These are phyloP conservation scores for Peromyscus eremicus DNA, from an alignment of 2,797 vertebrate species.

Conservation along the genomic window DNA sequence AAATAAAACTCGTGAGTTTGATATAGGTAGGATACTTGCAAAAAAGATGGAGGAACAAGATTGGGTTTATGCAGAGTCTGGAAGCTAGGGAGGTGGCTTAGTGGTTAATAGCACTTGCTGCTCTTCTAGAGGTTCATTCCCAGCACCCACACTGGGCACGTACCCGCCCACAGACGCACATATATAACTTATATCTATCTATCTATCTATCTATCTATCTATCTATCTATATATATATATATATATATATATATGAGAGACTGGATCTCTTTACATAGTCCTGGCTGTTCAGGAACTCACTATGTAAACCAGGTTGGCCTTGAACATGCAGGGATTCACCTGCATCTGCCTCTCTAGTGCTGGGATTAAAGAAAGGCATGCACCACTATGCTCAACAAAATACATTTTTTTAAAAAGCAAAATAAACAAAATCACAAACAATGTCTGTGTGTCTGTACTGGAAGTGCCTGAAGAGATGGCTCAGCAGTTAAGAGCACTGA, in stretches of 20 bases:
- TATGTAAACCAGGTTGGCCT: background rate
- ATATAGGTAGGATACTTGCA: background rate
- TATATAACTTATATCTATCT: background rate
- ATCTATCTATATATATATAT: background rate
- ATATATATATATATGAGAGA: too few species aligned
- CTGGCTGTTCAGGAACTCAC: background rate
- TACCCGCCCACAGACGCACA: background rate
- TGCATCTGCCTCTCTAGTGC: background rate
- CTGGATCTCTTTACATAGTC: background rate
- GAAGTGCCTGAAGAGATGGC: background rate
- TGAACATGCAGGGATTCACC: background rate
- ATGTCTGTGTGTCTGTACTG: background rate
- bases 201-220: background rate
- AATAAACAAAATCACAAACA: background rate
- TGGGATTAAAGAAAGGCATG: background rate
- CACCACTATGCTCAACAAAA: background rate
- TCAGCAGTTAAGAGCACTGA: background rate
- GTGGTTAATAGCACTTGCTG: background rate
- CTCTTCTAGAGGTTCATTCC: background rate
- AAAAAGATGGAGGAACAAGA: slow-evolving; percentile 38
- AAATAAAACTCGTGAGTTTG: slow-evolving; percentile 45
- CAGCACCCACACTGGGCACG: background rate
- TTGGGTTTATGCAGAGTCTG: background rate
- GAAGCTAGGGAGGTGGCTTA: background rate
- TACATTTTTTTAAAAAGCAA: background rate